Evolutionary conservation across 2,113 vertebrate species (phyloP).

Genomic region (Pelecanus crispus): DNA sequence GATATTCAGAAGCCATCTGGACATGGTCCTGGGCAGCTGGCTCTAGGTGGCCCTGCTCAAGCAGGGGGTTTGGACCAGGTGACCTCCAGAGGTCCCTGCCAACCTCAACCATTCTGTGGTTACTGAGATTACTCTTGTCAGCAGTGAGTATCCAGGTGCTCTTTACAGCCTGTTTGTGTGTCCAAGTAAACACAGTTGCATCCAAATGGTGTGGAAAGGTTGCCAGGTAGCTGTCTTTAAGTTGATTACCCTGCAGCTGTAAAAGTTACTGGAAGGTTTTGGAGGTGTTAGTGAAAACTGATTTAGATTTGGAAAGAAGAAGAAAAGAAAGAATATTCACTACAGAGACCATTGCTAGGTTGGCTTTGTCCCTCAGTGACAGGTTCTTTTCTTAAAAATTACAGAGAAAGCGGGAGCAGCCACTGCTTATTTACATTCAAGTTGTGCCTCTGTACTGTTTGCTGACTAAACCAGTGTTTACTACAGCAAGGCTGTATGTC

Average conservation of each 20-base stretch:
- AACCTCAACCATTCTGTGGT: neutral
- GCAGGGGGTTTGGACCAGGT: neutral
- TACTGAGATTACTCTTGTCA: neutral
- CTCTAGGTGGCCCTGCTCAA: neutral
- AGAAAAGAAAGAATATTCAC: neutral
- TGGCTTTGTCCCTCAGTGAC: neutral
- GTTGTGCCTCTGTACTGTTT: constrained; percentile 3
- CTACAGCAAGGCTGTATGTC: neutral
- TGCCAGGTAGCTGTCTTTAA: neutral
- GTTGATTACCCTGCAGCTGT: neutral
- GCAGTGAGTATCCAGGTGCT: neutral
- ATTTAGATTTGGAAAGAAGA: neutral
- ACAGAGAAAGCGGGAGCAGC: neutral
- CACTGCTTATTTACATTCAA: neutral
- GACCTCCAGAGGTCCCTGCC: neutral
- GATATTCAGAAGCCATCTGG: neutral
- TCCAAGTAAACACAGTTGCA: neutral
- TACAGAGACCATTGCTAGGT: neutral
- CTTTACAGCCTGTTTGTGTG: neutral
- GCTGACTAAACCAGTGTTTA: constrained; percentile 40
- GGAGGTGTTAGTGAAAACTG: neutral
- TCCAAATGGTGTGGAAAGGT: neutral
- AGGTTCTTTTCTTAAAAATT: neutral
- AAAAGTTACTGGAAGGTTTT: neutral
- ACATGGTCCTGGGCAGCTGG: neutral